These are phyloP conservation scores for Bubo bubo DNA, from an alignment of 2,113 vertebrate species.

Conservation along the genomic window DNA sequence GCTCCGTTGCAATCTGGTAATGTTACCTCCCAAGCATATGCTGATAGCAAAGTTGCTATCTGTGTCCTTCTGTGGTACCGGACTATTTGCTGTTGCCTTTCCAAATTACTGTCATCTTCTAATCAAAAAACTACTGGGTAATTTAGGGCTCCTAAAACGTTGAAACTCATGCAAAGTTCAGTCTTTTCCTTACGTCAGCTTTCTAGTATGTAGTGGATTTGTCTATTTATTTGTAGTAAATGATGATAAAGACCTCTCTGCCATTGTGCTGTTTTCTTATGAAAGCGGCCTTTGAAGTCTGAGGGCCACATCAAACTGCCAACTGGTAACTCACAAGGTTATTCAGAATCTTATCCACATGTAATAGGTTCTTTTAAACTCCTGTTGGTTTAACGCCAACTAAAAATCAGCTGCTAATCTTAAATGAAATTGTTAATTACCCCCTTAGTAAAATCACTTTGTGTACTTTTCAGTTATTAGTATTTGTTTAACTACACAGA, in stretches of 20 bases:
- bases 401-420: slow-evolving; percentile 42
- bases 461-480: slow-evolving; percentile 32
- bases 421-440: slow-evolving; percentile 36
- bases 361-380: slow-evolving; percentile 27
- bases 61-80: background rate
- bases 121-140: background rate
- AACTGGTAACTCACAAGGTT: background rate
- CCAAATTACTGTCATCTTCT: background rate
- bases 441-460: background rate
- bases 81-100: background rate
- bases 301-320: slow-evolving; percentile 3
- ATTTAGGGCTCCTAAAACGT: background rate
- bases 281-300: slow-evolving; percentile 47
- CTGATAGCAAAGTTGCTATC: background rate
- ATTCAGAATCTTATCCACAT: background rate
- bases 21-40: background rate
- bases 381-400: background rate
- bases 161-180: slow-evolving; percentile 11
- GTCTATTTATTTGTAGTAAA: slow-evolving; percentile 21
- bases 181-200: slow-evolving; percentile 19
- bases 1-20: fast-evolving
- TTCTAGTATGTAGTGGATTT: background rate
- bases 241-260: background rate
- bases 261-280: background rate
- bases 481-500: background rate